Percentiles rank a stretch among this genome's conserved stretches.
These are phyloP conservation scores for Pristionchus maxplancki DNA, from an alignment of 2,888 invertebrate genomes.

Conservation along the genomic window DNA sequence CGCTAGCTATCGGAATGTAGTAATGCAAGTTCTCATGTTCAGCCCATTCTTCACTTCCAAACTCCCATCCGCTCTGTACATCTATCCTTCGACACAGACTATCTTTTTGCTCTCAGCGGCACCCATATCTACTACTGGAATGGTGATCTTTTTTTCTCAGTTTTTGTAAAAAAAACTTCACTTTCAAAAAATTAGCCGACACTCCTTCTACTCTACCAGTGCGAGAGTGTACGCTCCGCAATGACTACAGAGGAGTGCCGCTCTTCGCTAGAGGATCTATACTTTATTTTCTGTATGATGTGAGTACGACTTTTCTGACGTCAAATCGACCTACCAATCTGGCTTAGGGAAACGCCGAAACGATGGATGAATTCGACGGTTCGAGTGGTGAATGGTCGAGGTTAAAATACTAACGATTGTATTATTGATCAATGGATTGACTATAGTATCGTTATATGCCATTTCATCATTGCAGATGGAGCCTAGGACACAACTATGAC, in stretches of 20 bases:
- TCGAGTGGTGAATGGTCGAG: background rate
- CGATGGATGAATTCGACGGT: slow-evolving; percentile 35
- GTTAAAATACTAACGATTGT: no score
- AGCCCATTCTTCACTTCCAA: background rate
- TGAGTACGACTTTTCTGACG: background rate
- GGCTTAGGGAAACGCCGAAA: background rate
- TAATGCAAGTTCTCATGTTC: no score
- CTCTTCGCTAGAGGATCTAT: slow-evolving; percentile 10
- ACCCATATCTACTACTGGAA: slow-evolving; percentile 42
- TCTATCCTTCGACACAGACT: slow-evolving; percentile 42
- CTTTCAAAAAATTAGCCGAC: background rate
- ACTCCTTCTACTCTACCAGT: background rate
- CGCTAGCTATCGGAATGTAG: no score
- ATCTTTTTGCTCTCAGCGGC: slow-evolving; percentile 14
- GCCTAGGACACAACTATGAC: background rate
- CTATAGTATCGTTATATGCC: no score
- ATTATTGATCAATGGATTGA: no score
- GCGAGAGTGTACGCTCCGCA: background rate
- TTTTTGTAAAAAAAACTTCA: background rate
- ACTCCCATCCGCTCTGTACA: background rate
- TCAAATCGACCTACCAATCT: background rate
- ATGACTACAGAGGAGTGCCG: slow-evolving; percentile 24
- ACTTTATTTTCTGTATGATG: slow-evolving; percentile 24
- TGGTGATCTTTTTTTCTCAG: background rate
- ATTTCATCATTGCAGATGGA: slow-evolving; percentile 38